These are phyloP conservation scores for Caenorhabditis sp. DNA, from an alignment of 2,888 invertebrate genomes.

Conservation along the genomic window DNA sequence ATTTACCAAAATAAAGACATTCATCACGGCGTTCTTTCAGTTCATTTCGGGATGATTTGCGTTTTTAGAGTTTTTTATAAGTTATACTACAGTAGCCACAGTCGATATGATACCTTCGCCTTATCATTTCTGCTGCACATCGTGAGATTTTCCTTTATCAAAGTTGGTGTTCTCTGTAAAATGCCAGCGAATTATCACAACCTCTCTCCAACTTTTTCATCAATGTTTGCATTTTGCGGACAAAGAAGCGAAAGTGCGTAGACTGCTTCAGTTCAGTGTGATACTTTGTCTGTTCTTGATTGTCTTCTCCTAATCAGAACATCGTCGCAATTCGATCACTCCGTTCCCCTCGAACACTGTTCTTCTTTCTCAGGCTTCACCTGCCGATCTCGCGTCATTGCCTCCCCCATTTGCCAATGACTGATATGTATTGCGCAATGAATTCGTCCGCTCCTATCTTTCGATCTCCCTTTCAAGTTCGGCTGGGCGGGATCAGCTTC, in stretches of 20 bases:
- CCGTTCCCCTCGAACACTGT: constrained; percentile 4
- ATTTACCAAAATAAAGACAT: constrained; percentile 12
- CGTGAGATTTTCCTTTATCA: too few relatives aligned
- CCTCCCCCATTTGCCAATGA: neutral
- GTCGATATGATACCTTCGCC: too few relatives aligned
- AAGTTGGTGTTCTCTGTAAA: too few relatives aligned
- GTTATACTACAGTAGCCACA: too few relatives aligned
- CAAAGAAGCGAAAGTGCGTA: constrained; percentile 1
- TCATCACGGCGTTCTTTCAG: constrained; percentile 24
- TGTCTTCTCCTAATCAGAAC: constrained; percentile 2
- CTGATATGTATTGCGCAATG: constrained; percentile 51
- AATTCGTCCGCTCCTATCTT: constrained; percentile 36
- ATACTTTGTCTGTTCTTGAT: constrained; percentile 4
- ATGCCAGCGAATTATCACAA: neutral
- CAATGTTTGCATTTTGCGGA: neutral
- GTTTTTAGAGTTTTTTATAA: too few relatives aligned
- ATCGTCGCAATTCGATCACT: neutral
- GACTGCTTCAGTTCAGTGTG: too few relatives aligned
- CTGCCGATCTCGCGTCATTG: constrained; percentile 8
- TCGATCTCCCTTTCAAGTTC: constrained; percentile 60
- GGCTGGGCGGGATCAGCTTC: constrained; percentile 47
- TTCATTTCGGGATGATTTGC: too few relatives aligned
- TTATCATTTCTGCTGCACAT: too few relatives aligned
- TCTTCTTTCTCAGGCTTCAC: constrained; percentile 12
- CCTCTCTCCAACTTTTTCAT: neutral